These are phyloP conservation scores for Ameiurus melas DNA, from an alignment of 2,113 vertebrate species.

Conservation along the genomic window DNA sequence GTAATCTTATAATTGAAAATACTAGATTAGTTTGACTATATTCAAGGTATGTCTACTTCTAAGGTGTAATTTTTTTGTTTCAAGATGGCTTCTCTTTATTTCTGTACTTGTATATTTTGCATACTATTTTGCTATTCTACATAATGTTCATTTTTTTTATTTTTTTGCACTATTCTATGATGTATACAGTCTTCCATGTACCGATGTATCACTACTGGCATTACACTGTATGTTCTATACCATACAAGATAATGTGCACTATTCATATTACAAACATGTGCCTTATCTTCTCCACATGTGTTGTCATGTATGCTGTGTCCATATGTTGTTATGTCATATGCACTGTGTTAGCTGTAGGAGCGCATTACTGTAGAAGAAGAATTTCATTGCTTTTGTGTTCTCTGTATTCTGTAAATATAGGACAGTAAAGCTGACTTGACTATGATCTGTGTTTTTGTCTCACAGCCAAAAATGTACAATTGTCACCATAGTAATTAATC, in stretches of 20 bases:
- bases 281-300: background rate
- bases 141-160: background rate
- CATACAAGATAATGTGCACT: background rate
- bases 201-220: background rate
- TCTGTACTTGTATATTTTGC: background rate
- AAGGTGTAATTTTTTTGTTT: background rate
- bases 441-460: slow-evolving; percentile 52
- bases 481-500: slow-evolving; percentile 75
- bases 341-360: background rate
- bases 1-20: background rate
- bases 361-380: background rate
- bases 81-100: background rate
- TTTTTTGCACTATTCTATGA: background rate
- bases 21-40: background rate
- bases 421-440: slow-evolving; percentile 5
- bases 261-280: background rate
- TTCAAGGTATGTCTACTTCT: background rate
- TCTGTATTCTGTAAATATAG: background rate
- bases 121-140: background rate
- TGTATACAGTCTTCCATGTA: background rate
- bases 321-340: background rate
- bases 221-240: background rate
- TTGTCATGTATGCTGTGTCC: background rate
- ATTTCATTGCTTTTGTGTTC: background rate
- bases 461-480: slow-evolving; percentile 43